Evolutionary conservation across 2,797 vertebrate species (phyloP), one percentile per base, ranked within the genome.

Genomic region (Coranthus polyacanthus): DNA sequence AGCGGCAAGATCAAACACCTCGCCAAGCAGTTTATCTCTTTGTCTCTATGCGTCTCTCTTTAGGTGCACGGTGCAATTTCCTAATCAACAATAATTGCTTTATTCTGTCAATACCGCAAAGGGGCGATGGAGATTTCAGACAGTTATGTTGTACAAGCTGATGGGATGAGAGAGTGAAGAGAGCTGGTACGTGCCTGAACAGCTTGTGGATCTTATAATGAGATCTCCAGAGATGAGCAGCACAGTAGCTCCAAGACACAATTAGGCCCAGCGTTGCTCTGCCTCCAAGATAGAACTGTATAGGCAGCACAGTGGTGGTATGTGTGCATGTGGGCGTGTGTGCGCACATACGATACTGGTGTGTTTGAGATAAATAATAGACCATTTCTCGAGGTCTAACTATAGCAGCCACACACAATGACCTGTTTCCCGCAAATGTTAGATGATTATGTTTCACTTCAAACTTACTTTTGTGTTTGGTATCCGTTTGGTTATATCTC

Each of bases 131-230:
- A 80, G 83, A 81, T 79, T 79, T 81, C 75, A 81, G 78, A 72
- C 80, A 51, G 83, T 79, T 79, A 80, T 86, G 75, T 78, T 78
- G 80, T 82, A 82, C 84, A 75, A 81, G 89, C 81, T 75, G 84
- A 84, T 82, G 68, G 63, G 76, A 89, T 85, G 84, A 89, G 84
- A 80, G 76, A 79, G 75, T 42, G 78, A 83, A 55, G 63, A 54
- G 65, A 78, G 66, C 2, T 36, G 61, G n/a, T 88, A 84, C 68
- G 78, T 79, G 85, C 83, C 77, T 67, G 82, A 92, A 84, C 91
- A 93, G 91, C 90, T 92, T 92, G 89, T 91, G 89, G 91, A 93
- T 89, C 84, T 87, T 85, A 75, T 94, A 94, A 94, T 94, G 93
- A 94, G 93, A 90, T 93, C 93, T 93, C 93, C 82, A 85, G 93